Evolutionary conservation across 2,797 vertebrate species (phyloP).

Genomic region (Cossypha niveicapilla): DNA sequence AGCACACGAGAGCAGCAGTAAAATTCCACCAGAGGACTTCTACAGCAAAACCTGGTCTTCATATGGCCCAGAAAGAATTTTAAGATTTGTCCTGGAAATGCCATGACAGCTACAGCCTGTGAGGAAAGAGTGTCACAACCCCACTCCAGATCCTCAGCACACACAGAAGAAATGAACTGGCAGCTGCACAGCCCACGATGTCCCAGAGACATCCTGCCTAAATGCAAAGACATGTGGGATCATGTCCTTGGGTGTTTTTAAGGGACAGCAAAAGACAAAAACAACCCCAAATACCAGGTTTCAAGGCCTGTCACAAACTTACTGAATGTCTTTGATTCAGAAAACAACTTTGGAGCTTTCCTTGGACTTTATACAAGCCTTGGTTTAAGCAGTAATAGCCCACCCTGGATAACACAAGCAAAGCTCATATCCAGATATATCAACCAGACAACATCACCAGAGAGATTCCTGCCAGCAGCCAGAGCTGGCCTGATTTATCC

Average conservation of each 20-base stretch:
- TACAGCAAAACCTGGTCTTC: not conserved
- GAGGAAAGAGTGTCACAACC: not conserved
- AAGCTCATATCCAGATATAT: not conserved
- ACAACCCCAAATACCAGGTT: not conserved
- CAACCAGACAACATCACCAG: not conserved
- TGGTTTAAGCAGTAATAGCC: not conserved
- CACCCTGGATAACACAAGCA: not conserved
- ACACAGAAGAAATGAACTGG: not conserved
- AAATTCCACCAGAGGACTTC: not conserved
- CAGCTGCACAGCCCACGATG: rapidly evolving
- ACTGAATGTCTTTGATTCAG: not conserved
- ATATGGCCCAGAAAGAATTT: not conserved
- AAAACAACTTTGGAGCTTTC: not conserved
- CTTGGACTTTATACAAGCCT: not conserved
- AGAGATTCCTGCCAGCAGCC: not conserved
- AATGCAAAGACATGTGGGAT: not conserved
- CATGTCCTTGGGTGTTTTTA: not conserved
- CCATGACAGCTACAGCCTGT: not conserved
- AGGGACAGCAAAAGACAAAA: not conserved
- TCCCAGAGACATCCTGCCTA: not conserved
- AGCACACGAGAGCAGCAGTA: not conserved
- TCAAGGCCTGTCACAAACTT: not conserved
- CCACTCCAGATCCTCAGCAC: not conserved
- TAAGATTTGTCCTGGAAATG: not conserved
- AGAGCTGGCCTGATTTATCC: not conserved